Conservation (phyloP, 2,888 invertebrate species). For the Drosophila seclusa region DNA sequence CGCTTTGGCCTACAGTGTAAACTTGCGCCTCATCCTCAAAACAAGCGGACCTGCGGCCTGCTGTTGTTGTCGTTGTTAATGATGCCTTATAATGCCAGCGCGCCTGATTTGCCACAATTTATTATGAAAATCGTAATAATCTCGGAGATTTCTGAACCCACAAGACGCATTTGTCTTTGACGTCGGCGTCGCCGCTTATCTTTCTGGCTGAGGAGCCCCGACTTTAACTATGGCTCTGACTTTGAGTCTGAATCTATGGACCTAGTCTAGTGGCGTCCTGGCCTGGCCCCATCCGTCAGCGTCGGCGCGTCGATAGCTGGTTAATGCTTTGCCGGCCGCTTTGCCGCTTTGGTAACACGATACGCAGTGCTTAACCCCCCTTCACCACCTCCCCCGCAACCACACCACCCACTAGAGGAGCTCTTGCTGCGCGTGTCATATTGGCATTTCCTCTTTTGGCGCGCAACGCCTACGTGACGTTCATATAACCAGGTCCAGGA, state of each 20-base stretch:
- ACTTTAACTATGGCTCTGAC: slow-evolving; percentile 3
- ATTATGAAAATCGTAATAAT: slow-evolving; percentile 83
- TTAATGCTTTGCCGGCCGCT: slow-evolving; percentile 61
- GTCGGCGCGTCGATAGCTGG: slow-evolving; percentile 77
- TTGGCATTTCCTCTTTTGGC: slow-evolving; percentile 76
- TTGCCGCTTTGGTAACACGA: slow-evolving; percentile 59
- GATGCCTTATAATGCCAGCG: slow-evolving; percentile 82
- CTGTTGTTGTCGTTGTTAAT: slow-evolving; percentile 71
- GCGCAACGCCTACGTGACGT: slow-evolving; percentile 70
- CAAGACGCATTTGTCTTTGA: slow-evolving; percentile 82
- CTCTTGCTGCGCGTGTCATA: slow-evolving; percentile 74
- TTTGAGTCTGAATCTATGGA: neutral
- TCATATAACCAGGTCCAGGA: slow-evolving; percentile 5
- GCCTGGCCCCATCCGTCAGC: slow-evolving; percentile 69
- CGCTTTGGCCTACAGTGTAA: slow-evolving; percentile 78
- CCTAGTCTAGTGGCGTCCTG: slow-evolving; percentile 33
- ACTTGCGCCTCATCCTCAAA: slow-evolving; percentile 69
- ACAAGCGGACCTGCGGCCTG: slow-evolving; percentile 36
- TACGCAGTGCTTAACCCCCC: slow-evolving; percentile 42
- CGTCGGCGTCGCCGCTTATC: slow-evolving; percentile 69
- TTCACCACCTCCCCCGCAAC: slow-evolving; percentile 3
- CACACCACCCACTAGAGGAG: slow-evolving; percentile 19
- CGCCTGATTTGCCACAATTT: slow-evolving; percentile 84
- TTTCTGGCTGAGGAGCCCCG: slow-evolving; percentile 26
- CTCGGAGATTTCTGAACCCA: slow-evolving; percentile 78